Percentiles rank a stretch among this genome's conserved stretches.
Evolutionary conservation across 53 echinoderm and acorn worm species (phyloP).

Genomic region (Holothuria leucospilota): DNA sequence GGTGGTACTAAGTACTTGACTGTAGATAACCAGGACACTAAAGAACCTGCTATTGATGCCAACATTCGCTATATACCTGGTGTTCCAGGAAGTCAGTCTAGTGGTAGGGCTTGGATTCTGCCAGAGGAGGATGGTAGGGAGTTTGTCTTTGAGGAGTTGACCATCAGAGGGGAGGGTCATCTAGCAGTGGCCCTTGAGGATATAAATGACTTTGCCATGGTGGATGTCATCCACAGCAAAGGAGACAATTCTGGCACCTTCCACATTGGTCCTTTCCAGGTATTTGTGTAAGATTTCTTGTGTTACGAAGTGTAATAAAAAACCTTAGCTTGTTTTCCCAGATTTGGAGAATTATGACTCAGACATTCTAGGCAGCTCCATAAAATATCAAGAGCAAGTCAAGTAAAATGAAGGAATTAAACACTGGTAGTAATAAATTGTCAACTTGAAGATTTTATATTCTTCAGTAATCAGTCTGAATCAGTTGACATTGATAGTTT

Average conservation of each 20-base stretch:
- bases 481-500: too few species aligned
- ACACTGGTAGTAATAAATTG: too few species aligned
- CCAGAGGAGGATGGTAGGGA: conserved; percentile 53
- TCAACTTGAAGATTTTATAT: too few species aligned
- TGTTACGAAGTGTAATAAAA: not conserved
- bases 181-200: conserved; percentile 69
- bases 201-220: conserved; percentile 41
- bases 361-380: too few species aligned
- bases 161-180: conserved; percentile 69
- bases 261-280: conserved; percentile 89
- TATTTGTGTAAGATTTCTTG: not conserved
- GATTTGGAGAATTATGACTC: too few species aligned
- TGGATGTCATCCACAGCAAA: conserved; percentile 60
- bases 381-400: too few species aligned
- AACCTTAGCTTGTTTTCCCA: not conserved
- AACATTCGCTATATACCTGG: conserved; percentile 15
- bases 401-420: too few species aligned
- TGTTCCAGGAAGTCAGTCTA: conserved; percentile 61
- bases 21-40: conserved; percentile 66
- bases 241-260: conserved; percentile 77
- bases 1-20: conserved; percentile 30
- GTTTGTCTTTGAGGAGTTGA: conserved; percentile 65
- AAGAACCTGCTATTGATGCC: not conserved
- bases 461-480: too few species aligned
- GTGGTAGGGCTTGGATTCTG: conserved; percentile 83